Evolutionary conservation across 1,140 invertebrate species (phyloP).

Genomic region (honey bee (Apis mellifera)): DNA sequence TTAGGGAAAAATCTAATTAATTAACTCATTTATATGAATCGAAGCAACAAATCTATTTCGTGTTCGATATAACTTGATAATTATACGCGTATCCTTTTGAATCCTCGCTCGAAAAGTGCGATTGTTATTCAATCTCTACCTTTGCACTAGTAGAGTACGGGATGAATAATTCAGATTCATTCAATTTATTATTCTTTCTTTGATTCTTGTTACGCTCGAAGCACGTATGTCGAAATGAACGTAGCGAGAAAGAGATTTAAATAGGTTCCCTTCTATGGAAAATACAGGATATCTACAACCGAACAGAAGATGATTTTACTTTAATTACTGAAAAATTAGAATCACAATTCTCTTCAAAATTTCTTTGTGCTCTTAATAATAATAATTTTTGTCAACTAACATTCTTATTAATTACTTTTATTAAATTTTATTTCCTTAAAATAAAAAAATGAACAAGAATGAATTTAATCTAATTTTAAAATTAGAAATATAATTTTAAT

Average conservation of each 20-base stretch:
- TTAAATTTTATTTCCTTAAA: not conserved
- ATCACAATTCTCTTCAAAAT: not conserved
- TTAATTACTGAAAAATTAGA: too few relatives aligned
- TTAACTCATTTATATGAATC: not conserved
- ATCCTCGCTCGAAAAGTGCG: not conserved
- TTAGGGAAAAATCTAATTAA: too few relatives aligned
- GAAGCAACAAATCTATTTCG: constrained; percentile 2
- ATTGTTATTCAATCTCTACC: constrained; percentile 25
- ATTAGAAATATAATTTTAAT: not conserved
- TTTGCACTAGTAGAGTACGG: not conserved
- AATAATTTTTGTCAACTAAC: not conserved
- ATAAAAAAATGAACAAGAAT: too few relatives aligned
- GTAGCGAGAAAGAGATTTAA: not conserved
- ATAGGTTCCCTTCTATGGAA: not conserved
- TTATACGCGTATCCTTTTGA: constrained; percentile 28
- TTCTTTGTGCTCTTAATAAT: too few relatives aligned
- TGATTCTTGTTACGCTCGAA: not conserved
- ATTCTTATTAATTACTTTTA: not conserved
- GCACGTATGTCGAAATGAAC: not conserved
- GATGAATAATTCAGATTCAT: constrained; percentile 35
- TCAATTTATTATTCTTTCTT: constrained; percentile 15
- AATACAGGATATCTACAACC: too few relatives aligned
- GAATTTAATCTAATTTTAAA: too few relatives aligned
- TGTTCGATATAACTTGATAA: not conserved
- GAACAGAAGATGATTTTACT: too few relatives aligned